These are phyloP conservation scores for Ichneumon xanthorius DNA, from an alignment of 2,888 invertebrate species.

Conservation along the genomic window DNA sequence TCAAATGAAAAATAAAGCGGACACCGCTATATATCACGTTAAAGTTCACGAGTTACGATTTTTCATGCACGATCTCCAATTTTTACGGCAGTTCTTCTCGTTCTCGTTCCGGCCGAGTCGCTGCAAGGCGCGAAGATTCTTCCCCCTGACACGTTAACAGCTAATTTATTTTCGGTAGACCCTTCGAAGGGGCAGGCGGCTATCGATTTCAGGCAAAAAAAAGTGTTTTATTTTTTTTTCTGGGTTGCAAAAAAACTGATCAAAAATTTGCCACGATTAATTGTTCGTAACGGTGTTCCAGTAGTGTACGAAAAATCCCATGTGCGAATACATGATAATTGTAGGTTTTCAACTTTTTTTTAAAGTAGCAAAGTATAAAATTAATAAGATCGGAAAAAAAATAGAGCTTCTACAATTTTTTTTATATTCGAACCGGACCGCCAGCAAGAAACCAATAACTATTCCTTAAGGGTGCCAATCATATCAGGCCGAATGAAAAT, in stretches of 20 bases:
- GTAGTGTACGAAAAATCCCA: neutral
- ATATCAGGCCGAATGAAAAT: neutral
- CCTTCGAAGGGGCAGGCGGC: constrained; percentile 6
- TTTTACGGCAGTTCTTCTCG: constrained; percentile 4
- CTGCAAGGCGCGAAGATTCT: constrained; percentile 21
- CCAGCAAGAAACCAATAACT: neutral
- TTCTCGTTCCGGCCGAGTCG: constrained; percentile 6
- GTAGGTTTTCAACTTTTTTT: neutral
- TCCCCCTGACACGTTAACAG: constrained; percentile 25
- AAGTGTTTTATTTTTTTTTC: neutral
- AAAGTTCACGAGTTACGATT: neutral
- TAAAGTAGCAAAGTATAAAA: neutral
- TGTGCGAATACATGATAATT: neutral
- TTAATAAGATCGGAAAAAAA: neutral
- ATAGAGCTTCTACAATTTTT: neutral
- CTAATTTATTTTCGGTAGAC: constrained; percentile 54
- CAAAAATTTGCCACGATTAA: neutral
- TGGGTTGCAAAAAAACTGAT: neutral
- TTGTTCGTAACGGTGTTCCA: neutral
- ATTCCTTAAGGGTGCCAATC: neutral
- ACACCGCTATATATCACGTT: neutral
- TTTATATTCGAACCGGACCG: neutral
- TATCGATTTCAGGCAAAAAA: neutral
- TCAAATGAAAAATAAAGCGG: constrained; percentile 4
- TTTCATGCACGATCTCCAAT: constrained; percentile 16